These are phyloP conservation scores for Mus spicilegus DNA, from an alignment of 2,113 vertebrate species.

Conservation along the genomic window DNA sequence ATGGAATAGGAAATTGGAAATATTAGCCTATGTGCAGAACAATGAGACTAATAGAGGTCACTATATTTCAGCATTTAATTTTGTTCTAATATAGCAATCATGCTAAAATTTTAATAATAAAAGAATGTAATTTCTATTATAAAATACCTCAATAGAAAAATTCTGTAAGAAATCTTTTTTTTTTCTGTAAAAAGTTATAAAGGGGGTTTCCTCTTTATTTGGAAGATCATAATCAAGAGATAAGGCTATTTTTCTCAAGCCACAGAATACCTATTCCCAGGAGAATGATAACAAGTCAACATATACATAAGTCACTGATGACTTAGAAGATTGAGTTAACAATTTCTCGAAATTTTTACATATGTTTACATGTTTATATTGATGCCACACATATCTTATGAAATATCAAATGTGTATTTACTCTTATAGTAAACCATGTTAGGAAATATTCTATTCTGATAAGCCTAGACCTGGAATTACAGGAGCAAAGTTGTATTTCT, in stretches of 20 bases:
- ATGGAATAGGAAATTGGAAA: background rate
- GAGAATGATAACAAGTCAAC: background rate
- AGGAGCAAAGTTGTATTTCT: background rate
- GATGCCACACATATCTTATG: background rate
- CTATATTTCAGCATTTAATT: background rate
- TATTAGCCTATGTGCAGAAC: background rate
- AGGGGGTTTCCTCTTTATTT: conserved; percentile 2
- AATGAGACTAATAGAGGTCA: conserved; percentile 12
- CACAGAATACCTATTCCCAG: background rate
- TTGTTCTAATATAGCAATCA: background rate
- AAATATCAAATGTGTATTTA: conserved; percentile 44
- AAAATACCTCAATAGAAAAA: background rate
- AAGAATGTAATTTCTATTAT: conserved; percentile 5
- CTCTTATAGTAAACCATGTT: conserved; percentile 8
- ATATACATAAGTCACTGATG: background rate
- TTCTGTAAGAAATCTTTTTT: background rate
- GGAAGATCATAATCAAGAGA: background rate
- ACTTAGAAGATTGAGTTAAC: conserved; percentile 6
- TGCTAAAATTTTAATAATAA: background rate
- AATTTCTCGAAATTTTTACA: background rate
- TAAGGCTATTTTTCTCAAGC: background rate
- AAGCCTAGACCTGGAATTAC: background rate
- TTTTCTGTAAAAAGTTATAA: background rate
- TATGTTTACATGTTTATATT: conserved; percentile 14
- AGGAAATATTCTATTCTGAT: background rate